Base-by-base conservation (phyloP, 2,888 invertebrate genomes). In the Apotomis turbidana region DNA sequence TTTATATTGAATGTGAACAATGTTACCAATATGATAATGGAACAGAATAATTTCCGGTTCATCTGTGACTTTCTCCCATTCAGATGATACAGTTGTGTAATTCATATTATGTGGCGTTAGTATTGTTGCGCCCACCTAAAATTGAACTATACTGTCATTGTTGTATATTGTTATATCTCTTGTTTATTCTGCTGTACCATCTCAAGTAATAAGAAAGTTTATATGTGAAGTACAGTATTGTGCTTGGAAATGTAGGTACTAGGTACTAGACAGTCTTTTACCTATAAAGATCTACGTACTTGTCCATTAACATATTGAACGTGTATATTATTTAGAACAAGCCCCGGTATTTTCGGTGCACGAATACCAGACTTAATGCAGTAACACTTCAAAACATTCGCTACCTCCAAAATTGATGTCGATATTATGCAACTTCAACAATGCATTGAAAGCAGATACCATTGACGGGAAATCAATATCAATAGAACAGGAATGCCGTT, bases 51-150 rank as follows among this genome's bases (percentile, higher is more conserved):
- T 66, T 36, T 66, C 66, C 66, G 55, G 66, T 36, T 12, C 36
- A 57, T 66, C 27, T 66, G 55, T 66, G 44, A 66, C 66, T 66
- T 66, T 57, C 66, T 46, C 66, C 9, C 55, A 57, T 66, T 66
- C 66, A 66, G 44, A 57, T n/a, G 66, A 57, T 46, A 36, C 10
- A 38, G 59, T 13, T 41, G 41, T 6, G 10, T 49, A 49, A 41
- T n/a, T 46, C 64, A 64, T n/a, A 12, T 46, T n/a, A 12, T 36
- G 9, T 57, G 12, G 12, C 36, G 57, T 12, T 10, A 9, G 10
- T 49, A 9, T 10, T 41, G 10, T 10, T 0, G 55, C 66, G 4
- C 66, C 66, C 66, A 66, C 66, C 55, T 36, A 57, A 64, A 64
- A 44, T 44, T 15, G 13, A 44, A 64, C 55, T 44, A 6, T 15